These are phyloP conservation scores for Corvus cornix DNA, from an alignment of 2,113 vertebrate genomes.

Conservation along the genomic window DNA sequence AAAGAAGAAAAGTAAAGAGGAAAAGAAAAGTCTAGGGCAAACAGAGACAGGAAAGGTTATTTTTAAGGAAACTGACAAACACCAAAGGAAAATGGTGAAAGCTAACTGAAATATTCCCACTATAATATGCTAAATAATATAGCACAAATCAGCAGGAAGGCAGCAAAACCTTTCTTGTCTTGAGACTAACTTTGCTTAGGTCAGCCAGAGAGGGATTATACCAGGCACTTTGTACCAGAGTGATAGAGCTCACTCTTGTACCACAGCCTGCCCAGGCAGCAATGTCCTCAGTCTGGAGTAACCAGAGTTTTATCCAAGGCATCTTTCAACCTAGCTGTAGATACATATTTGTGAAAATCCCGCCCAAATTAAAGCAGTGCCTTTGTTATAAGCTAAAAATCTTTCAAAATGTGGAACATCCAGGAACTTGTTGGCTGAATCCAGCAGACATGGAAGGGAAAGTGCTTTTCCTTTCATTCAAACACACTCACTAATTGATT, in stretches of 20 bases:
- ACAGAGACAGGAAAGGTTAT: background rate
- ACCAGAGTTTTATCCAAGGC: background rate
- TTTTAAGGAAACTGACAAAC: background rate
- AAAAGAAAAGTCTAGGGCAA: background rate
- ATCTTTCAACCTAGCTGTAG: background rate
- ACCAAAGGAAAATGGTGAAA: background rate
- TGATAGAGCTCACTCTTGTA: background rate
- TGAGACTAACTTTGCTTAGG: background rate
- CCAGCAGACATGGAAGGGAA: background rate
- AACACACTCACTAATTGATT: background rate
- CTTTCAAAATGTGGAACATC: background rate
- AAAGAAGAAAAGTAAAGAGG: background rate
- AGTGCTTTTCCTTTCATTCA: background rate
- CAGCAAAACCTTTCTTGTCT: background rate
- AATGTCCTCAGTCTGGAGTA: background rate
- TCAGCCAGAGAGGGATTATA: background rate
- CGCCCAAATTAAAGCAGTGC: background rate
- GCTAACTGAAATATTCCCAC: background rate
- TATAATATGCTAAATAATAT: background rate
- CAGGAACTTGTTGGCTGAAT: background rate
- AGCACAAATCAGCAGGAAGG: background rate
- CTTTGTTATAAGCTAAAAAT: background rate
- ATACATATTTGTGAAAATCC: background rate
- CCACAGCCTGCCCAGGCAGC: background rate
- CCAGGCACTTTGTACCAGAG: background rate